Evolutionary conservation across 2,888 invertebrate genomes (phyloP).

Genomic region (Heteropelma amictum): DNA sequence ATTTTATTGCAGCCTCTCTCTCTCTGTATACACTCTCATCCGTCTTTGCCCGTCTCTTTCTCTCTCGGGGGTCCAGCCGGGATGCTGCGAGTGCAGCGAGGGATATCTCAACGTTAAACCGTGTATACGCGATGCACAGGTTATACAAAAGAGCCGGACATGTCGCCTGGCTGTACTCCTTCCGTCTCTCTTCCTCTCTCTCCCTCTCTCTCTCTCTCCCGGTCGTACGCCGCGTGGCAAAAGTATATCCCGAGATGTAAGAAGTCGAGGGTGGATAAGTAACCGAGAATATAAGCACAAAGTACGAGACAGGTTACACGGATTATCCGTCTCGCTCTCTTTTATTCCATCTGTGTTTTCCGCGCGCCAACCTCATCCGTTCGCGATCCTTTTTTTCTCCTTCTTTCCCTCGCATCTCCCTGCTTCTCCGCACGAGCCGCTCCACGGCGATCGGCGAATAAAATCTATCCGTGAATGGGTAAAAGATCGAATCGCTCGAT

Average conservation of each 20-base stretch:
- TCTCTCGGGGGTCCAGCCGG: conserved; percentile 2
- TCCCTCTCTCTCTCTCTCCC: conserved; percentile 25
- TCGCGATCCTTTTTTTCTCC: conserved; percentile 25
- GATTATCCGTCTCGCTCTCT: conserved; percentile 47
- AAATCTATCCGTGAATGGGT: conserved; percentile 56
- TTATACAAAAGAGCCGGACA: neutral
- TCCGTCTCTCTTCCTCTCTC: neutral
- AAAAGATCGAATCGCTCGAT: conserved; percentile 56
- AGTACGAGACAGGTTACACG: conserved; percentile 58
- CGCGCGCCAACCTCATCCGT: conserved; percentile 27
- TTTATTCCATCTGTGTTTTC: too few species aligned
- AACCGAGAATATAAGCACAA: conserved; percentile 29
- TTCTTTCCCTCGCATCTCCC: conserved; percentile 28
- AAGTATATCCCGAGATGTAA: neutral
- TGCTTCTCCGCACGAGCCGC: neutral
- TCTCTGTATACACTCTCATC: conserved; percentile 27
- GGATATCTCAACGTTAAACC: neutral
- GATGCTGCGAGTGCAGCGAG: too few species aligned
- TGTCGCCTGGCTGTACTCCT: neutral
- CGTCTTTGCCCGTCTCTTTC: conserved; percentile 1
- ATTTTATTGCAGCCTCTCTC: conserved; percentile 58
- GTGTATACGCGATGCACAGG: conserved; percentile 5
- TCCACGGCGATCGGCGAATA: conserved; percentile 31
- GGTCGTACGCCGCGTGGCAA: conserved; percentile 7
- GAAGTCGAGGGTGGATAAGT: conserved; percentile 10